Base-by-base conservation (phyloP, 1,140 invertebrate species). In the Laodelphax striatellus region DNA sequence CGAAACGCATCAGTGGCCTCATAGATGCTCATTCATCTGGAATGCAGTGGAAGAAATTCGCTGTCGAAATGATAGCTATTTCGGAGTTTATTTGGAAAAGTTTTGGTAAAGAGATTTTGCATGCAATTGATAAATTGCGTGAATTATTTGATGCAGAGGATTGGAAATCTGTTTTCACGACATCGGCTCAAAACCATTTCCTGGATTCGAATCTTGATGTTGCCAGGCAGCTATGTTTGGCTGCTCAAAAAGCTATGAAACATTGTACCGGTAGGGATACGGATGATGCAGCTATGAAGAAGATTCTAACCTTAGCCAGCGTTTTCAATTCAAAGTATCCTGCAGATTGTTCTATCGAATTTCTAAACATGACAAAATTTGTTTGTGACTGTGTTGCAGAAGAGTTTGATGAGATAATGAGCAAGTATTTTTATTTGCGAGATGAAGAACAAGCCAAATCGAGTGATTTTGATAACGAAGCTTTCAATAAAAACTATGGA, bases 61-160 rank as follows among this genome's bases (percentile, higher is more conserved):
- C 11, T n/a, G 10, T 24, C 16, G 52, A 60, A 54, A 42, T 46
- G 14, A 43, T 24, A 24, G 5, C 22, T 10, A 55, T 60, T 14
- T 24, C 55, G 8, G 38, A 55, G 16, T 55, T 55, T 8, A 60
- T 60, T n/a, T 60, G 59, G 59, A 55, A 16, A n/a, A 44, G 41
- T 31, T 60, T 43, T 31, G 14, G 53, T 2, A 41, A 60, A n/a
- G 52, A 42, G n/a, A 55, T 60, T n/a, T 22, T 60, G 41, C 21
- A 43, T 14, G 52, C 53, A 11, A 55, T 60, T 41, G 34, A 60
- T 42, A 43, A 60, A 16, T 19, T 60, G 10, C 22, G 38, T 22
- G 24, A 60, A 41, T 24, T 44, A 24, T 60, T 60, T 11, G 3
- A 60, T 16, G 31, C 46, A 1, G 16, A 53, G 13, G 53, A 60